Percentiles rank a stretch among this genome's conserved stretches.
phyloP scores from a whole-genome alignment of 2,797 vertebrate species.

The Cephalopachus bancanus region DNA sequence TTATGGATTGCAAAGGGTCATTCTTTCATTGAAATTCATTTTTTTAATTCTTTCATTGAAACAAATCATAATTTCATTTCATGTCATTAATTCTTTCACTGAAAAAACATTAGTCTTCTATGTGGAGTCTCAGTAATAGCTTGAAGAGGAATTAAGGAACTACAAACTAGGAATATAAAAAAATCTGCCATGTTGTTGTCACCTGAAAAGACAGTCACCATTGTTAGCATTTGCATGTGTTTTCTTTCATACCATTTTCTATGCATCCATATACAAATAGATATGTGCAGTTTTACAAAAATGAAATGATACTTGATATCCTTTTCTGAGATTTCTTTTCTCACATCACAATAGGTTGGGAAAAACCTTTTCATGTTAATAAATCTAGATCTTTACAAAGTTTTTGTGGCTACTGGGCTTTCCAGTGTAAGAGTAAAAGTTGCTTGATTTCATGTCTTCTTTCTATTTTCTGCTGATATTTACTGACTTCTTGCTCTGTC shows the following conservation, averaged over 20 bases:
- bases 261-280: neutral
- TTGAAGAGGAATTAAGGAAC: constrained; percentile 32
- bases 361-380: neutral
- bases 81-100: constrained; percentile 9
- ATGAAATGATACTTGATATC: neutral
- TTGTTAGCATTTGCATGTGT: neutral
- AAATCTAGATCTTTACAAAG: neutral
- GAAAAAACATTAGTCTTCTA: neutral
- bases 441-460: neutral
- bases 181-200: too few species aligned
- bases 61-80: too few species aligned
- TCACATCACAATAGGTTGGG: neutral
- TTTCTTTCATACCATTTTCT: constrained; percentile 34
- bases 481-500: neutral
- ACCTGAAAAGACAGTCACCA: fast-evolving
- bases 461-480: neutral
- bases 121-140: neutral
- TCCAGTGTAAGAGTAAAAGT: neutral
- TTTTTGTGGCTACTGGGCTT: neutral
- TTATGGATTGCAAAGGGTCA: neutral
- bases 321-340: neutral
- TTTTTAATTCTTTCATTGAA: too few species aligned
- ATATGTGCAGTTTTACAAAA: neutral
- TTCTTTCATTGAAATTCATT: neutral
- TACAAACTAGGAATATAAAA: neutral